Percentiles rank a stretch among this genome's conserved stretches.
Evolutionary conservation across 2,888 invertebrate genomes (phyloP).

Genomic region (Rhynchonema sp.): DNA sequence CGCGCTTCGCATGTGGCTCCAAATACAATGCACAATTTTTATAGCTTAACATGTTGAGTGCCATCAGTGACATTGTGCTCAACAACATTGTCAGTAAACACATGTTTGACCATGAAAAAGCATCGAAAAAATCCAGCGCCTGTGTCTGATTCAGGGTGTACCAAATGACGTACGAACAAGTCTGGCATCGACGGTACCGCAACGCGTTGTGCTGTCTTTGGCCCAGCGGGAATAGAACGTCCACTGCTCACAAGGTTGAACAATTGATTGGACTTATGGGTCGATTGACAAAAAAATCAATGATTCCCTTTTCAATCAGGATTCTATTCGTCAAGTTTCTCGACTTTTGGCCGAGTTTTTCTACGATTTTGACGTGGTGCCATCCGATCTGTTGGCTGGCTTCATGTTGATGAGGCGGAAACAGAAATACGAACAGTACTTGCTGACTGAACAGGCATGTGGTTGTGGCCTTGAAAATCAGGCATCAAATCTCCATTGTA

Average conservation of each 20-base stretch:
- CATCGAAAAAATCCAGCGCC: too few relatives aligned
- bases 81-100: too few relatives aligned
- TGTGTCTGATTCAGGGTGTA: neutral
- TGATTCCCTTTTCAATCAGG: constrained; percentile 38
- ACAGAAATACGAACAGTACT: constrained; percentile 47
- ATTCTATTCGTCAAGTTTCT: constrained; percentile 65
- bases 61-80: too few relatives aligned
- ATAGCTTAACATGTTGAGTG: too few relatives aligned
- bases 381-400: constrained; percentile 66
- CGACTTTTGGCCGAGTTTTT: constrained; percentile 63
- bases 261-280: too few relatives aligned
- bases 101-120: too few relatives aligned
- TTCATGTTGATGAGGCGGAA: constrained; percentile 55
- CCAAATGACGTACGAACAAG: neutral
- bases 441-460: neutral
- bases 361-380: constrained; percentile 65
- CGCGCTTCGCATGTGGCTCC: too few relatives aligned
- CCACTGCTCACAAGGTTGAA: neutral
- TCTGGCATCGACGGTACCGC: neutral
- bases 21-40: too few relatives aligned
- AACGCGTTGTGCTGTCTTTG: neutral
- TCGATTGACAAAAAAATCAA: too few relatives aligned
- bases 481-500: too few relatives aligned
- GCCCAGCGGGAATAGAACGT: neutral
- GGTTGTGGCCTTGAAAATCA: too few relatives aligned